Conservation (phyloP, 2,888 invertebrate species). For the Drosophila fulvimacula region DNA sequence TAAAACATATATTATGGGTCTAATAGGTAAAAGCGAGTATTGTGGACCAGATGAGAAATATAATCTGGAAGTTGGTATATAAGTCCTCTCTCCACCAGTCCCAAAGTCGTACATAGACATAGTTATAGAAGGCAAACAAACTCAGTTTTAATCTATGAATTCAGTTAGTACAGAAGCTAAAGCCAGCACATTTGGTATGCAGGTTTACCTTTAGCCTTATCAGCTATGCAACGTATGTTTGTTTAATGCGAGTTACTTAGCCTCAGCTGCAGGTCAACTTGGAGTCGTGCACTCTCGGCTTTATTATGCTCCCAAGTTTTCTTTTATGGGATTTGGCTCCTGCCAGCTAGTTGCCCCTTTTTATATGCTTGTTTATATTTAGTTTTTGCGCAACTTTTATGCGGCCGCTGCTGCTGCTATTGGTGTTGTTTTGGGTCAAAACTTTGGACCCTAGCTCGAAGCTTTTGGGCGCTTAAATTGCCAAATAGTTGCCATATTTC, state of each 20-base stretch:
- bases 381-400: conserved; percentile 61
- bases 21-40: too few species aligned
- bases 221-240: neutral
- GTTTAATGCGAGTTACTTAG: neutral
- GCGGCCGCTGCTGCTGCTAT: conserved; percentile 39
- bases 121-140: neutral
- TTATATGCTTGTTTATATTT: conserved; percentile 33
- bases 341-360: conserved; percentile 22
- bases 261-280: conserved; percentile 21
- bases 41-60: neutral
- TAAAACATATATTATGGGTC: too few species aligned
- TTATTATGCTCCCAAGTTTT: conserved; percentile 18
- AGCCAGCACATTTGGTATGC: neutral
- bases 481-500: conserved; percentile 55
- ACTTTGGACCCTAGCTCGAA: conserved; percentile 19
- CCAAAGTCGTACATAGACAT: neutral
- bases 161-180: neutral
- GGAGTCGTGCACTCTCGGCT: conserved; percentile 22
- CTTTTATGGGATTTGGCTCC: conserved; percentile 27
- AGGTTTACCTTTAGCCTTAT: conserved; percentile 3
- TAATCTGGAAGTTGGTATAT: too few species aligned
- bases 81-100: neutral
- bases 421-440: conserved; percentile 30
- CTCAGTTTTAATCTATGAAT: neutral
- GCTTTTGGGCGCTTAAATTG: conserved; percentile 40